Evolutionary conservation across 1,140 invertebrate genomes (phyloP).

Genomic region (Eueides isabella): DNA sequence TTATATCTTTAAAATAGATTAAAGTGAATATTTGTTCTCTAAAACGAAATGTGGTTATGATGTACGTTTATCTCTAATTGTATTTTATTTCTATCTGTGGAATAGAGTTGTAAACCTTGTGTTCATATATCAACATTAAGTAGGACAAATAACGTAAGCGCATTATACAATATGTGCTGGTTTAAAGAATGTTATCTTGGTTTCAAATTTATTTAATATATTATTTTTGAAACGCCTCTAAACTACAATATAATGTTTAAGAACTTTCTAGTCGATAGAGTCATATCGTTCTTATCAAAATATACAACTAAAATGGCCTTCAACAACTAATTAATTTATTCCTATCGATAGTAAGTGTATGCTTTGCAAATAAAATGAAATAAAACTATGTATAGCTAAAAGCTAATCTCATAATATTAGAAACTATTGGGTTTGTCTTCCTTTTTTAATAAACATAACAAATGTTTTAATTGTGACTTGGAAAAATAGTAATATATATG

Average conservation of each 20-base stretch:
- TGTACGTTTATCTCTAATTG: not conserved
- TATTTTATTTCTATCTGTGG: not conserved
- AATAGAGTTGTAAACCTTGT: not conserved
- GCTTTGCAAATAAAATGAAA: not conserved
- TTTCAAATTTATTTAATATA: not conserved
- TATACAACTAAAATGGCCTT: not conserved
- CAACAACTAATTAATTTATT: not conserved
- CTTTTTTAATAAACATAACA: not conserved
- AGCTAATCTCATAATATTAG: no score
- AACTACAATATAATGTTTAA: not conserved
- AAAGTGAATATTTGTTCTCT: no score
- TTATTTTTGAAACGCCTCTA: not conserved
- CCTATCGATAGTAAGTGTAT: not conserved
- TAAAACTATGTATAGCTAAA: not conserved
- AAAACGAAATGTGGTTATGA: no score
- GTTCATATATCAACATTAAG: conserved; percentile 7
- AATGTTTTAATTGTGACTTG: not conserved
- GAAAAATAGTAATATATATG: not conserved
- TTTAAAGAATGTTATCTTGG: not conserved
- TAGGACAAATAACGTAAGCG: conserved; percentile 5
- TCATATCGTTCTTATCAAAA: not conserved
- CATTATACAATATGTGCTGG: not conserved
- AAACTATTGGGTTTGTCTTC: not conserved
- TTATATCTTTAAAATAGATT: no score
- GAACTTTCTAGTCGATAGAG: not conserved